phyloP scores from a whole-genome alignment of 1,140 invertebrate species.

The Drosophila nikananu region DNA sequence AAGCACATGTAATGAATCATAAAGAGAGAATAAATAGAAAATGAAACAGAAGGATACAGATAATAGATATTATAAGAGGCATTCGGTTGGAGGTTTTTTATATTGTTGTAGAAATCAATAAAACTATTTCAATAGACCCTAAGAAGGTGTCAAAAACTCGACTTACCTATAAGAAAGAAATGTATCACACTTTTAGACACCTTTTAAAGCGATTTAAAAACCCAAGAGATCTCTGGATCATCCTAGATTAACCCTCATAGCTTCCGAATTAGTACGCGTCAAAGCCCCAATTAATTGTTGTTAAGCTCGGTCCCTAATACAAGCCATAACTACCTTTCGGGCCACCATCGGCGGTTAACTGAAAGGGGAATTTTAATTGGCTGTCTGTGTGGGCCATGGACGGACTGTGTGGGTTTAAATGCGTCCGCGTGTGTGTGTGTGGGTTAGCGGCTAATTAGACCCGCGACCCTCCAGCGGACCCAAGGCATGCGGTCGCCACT shows the following conservation, averaged over 20 bases:
- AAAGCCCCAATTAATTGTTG: conserved; percentile 35
- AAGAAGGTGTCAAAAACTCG: neutral
- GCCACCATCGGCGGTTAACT: conserved; percentile 8
- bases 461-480: conserved; percentile 16
- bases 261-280: conserved; percentile 7
- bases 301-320: conserved; percentile 13
- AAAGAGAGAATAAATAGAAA: neutral
- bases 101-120: too few relatives aligned
- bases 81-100: too few relatives aligned
- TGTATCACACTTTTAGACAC: neutral
- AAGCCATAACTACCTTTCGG: conserved; percentile 21
- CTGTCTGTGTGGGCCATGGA: conserved; percentile 1
- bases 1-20: neutral
- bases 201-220: neutral
- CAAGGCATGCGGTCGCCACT: conserved; percentile 27
- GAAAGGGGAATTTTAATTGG: conserved; percentile 40
- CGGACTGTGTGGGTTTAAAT: conserved; percentile 4
- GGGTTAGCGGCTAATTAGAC: conserved; percentile 40
- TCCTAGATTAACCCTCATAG: neutral
- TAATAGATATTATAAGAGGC: neutral
- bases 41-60: neutral
- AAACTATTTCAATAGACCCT: too few relatives aligned
- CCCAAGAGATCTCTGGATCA: neutral
- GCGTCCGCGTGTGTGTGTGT: conserved; percentile 14
- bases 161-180: too few relatives aligned